Percentiles rank a stretch among this genome's conserved stretches.
phyloP scores from a whole-genome alignment of 2,113 vertebrate genomes.

The Xenotilapia longispinis region DNA sequence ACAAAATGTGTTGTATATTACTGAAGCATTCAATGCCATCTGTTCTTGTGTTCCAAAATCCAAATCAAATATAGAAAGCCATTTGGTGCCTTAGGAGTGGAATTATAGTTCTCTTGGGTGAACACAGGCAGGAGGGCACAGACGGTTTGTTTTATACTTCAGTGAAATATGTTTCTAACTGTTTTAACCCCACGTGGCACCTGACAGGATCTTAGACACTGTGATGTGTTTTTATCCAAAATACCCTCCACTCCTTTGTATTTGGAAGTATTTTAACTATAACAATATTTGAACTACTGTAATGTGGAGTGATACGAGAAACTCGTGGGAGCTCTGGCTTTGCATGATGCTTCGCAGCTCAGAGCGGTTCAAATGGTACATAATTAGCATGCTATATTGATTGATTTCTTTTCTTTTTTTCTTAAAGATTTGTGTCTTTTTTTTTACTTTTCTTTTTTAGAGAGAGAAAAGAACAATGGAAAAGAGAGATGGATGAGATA shows the following conservation, averaged over 20 bases:
- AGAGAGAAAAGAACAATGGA: not conserved
- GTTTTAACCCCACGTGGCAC: not conserved
- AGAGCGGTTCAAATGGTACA: not conserved
- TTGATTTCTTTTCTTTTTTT: not conserved
- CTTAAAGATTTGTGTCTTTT: not conserved
- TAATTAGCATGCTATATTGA: not conserved
- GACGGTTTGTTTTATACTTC: not conserved
- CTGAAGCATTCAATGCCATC: not conserved
- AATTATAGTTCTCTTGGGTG: not conserved
- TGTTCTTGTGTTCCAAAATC: not conserved
- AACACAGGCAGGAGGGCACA: not conserved
- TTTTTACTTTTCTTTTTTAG: not conserved
- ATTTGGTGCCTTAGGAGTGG: conserved; percentile 38
- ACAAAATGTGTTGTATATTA: not conserved
- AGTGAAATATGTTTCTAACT: not conserved
- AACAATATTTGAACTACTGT: not conserved
- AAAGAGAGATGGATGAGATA: not conserved
- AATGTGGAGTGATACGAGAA: not conserved
- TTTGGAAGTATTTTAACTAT: not conserved
- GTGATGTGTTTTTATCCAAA: not conserved
- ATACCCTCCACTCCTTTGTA: not conserved
- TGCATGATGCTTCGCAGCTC: not conserved
- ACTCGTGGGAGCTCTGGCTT: not conserved
- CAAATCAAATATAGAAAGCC: not conserved
- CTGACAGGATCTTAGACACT: not conserved